Conservation (phyloP, 2,797 vertebrate genomes). For the Labeo calbasu region DNA sequence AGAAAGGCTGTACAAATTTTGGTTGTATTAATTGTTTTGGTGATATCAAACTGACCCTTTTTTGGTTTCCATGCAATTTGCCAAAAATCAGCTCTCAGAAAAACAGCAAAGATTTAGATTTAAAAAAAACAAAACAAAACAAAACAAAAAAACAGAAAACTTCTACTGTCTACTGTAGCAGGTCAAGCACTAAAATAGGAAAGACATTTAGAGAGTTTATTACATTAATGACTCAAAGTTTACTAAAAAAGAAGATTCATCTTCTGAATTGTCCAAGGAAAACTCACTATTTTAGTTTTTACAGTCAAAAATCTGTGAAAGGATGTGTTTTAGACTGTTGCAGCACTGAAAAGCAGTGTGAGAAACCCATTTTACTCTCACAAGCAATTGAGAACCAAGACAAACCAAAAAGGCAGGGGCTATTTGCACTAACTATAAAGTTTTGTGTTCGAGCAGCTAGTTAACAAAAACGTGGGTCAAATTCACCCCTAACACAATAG, state of each 20-base stretch:
- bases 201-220: neutral
- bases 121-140: neutral
- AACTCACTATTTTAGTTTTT: neutral
- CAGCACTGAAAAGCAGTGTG: neutral
- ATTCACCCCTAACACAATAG: neutral
- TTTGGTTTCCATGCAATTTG: neutral
- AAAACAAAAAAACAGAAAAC: too few relatives aligned
- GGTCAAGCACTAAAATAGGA: neutral
- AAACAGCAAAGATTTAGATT: neutral
- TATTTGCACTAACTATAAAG: neutral
- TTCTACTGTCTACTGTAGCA: too few relatives aligned
- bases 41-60: neutral
- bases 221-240: neutral
- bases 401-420: neutral
- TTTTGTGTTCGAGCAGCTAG: neutral
- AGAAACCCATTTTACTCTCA: neutral
- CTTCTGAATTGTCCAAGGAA: neutral
- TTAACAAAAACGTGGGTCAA: neutral
- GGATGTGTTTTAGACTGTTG: neutral
- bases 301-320: neutral
- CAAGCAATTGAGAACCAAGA: neutral
- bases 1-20: neutral
- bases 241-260: neutral
- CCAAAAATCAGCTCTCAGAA: neutral
- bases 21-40: neutral